Percentiles rank a stretch among this genome's conserved stretches.
Evolutionary conservation across 2,888 invertebrate genomes (phyloP).

Genomic region (Muschampia plurimacula): DNA sequence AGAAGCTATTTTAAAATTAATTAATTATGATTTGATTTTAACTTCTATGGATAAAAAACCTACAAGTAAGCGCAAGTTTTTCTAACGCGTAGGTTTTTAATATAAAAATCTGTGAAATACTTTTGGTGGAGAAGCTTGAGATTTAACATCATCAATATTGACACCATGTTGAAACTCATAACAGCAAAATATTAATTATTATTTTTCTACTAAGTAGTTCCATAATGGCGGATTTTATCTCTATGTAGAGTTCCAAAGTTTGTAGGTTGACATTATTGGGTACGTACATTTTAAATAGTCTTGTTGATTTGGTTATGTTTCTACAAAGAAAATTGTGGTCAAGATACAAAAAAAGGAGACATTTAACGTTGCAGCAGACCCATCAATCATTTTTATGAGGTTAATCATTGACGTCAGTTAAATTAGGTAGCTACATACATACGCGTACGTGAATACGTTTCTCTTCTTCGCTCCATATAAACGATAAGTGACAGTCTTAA

Average conservation of each 20-base stretch:
- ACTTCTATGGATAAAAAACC: too few species aligned
- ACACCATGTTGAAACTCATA: too few species aligned
- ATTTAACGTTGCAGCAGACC: neutral
- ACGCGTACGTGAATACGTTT: conserved; percentile 3
- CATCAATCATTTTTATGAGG: conserved; percentile 27
- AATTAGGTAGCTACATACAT: conserved; percentile 3
- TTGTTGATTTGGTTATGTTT: neutral
- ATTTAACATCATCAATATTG: too few species aligned
- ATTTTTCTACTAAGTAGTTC: too few species aligned
- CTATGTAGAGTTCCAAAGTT: neutral
- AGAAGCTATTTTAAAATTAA: too few species aligned
- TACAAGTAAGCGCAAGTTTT: too few species aligned
- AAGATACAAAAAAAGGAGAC: conserved; percentile 5
- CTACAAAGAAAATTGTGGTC: neutral
- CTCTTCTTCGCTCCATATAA: neutral
- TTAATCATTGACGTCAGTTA: conserved; percentile 28
- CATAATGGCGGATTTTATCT: neutral
- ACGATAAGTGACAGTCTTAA: neutral
- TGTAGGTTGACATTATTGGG: neutral
- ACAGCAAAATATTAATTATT: neutral
- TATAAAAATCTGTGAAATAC: too few species aligned
- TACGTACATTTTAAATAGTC: neutral
- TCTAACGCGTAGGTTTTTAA: too few species aligned
- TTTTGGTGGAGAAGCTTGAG: too few species aligned
- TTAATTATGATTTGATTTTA: too few species aligned